phyloP scores from a whole-genome alignment of 2,797 vertebrate species.

The Schizopygopsis pylzovi region DNA sequence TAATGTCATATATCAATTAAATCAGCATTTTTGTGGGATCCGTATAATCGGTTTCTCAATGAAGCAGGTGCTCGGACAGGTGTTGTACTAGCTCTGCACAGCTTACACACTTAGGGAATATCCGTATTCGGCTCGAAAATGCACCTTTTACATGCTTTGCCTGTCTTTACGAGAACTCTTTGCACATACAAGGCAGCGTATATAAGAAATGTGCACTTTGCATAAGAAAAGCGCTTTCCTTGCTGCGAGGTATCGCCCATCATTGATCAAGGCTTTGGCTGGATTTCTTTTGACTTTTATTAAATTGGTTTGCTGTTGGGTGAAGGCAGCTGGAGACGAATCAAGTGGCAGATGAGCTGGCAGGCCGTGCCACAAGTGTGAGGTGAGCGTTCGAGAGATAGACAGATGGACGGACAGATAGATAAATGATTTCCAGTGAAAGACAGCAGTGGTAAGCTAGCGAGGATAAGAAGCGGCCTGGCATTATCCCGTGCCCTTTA shows the following conservation, averaged over 20 bases:
- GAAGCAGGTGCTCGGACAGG: constrained; percentile 39
- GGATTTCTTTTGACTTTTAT: constrained; percentile 35
- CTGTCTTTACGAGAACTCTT: not conserved
- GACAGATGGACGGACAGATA: constrained; percentile 51
- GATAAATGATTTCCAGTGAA: constrained; percentile 54
- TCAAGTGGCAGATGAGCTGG: constrained; percentile 54
- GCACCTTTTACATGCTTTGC: not conserved
- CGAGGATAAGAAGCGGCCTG: constrained; percentile 60
- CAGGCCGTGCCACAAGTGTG: constrained; percentile 46
- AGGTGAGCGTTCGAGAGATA: constrained; percentile 37
- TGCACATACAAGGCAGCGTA: not conserved
- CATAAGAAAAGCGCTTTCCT: not conserved
- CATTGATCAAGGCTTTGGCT: constrained; percentile 41
- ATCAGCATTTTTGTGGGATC: constrained; percentile 19
- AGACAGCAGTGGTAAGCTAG: constrained; percentile 53
- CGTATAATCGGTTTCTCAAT: constrained; percentile 26
- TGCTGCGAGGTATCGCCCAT: not conserved
- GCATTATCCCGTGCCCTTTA: constrained; percentile 65
- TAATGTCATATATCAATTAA: constrained; percentile 16
- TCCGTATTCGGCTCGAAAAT: constrained; percentile 4
- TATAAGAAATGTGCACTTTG: not conserved
- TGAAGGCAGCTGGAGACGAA: constrained; percentile 60
- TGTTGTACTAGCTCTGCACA: not conserved
- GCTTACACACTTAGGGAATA: not conserved
- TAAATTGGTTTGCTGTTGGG: constrained; percentile 45